Conservation (phyloP, 2,888 invertebrate genomes). For the Cyclophora albipunctata region DNA sequence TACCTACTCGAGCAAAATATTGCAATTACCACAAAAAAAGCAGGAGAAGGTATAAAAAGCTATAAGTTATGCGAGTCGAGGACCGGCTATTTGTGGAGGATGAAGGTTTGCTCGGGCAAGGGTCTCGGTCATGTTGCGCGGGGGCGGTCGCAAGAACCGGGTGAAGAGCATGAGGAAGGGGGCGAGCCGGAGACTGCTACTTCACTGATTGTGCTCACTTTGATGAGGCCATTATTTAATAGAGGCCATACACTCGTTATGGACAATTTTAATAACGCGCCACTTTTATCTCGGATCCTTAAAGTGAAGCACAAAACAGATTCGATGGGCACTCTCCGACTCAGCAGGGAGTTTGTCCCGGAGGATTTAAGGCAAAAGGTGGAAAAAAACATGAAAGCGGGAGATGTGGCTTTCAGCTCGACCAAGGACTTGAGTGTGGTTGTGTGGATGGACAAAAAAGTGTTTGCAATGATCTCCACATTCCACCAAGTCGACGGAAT, state of each 20-base stretch:
- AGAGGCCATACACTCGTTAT: conserved; percentile 9
- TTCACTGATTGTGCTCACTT: conserved; percentile 13
- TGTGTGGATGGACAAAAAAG: no score
- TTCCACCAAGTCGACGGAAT: neutral
- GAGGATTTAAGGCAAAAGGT: conserved; percentile 10
- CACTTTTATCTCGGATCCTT: conserved; percentile 16
- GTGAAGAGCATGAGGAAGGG: neutral
- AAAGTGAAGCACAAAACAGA: conserved; percentile 11
- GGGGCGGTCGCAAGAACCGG: conserved; percentile 2
- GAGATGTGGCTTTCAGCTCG: no score
- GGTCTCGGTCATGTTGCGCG: conserved; percentile 10
- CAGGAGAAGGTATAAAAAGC: no score
- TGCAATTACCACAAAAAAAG: no score
- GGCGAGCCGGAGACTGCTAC: conserved; percentile 19
- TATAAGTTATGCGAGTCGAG: no score
- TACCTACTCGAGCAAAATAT: no score
- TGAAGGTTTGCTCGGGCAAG: conserved; percentile 12
- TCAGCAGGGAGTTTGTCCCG: conserved; percentile 21
- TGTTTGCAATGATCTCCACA: neutral
- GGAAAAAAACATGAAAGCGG: conserved; percentile 5
- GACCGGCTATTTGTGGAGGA: no score
- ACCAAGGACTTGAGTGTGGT: no score
- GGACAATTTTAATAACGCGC: conserved; percentile 26
- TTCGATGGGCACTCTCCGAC: conserved; percentile 3
- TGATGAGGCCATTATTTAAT: neutral